Base-by-base conservation (phyloP, 1,140 invertebrate genomes). In the Apocrypta bakeri region DNA sequence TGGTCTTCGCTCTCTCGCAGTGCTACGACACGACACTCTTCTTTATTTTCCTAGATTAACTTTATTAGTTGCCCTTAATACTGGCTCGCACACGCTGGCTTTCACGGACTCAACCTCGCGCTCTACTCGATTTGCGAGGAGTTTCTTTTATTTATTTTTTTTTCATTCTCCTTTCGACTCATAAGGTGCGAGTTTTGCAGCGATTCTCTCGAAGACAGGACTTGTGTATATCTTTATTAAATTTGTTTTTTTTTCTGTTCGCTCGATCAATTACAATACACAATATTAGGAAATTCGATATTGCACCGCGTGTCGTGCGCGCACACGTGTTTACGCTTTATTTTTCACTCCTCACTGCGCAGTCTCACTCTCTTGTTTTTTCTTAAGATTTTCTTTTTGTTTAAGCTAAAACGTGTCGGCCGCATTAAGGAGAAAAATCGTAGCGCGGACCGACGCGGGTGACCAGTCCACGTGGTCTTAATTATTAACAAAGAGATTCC, bases 401-500 rank as follows among this genome's bases (percentile, higher is more conserved):
- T 81, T 79, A 81, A 37, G 61, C 73, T 80, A 80, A 42, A 71
- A 71, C 72, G 69, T 80, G 61, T 83, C 71, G 71, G 76, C 72
- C 77, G 72, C 82, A 29, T 74, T 83, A 79, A 83, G 81, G 76
- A 83, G 40, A 75, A 84, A 64, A 76, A 73, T 72, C 33, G 29
- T 83, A 71, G 74, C 78, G 66, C 37, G 17, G 48, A 33, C 24
- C 42, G 21, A 31, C 56, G 71, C 73, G 82, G 85, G 76, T 86
- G 85, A 87, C 86, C 86, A 86, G 78, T 87, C 81, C 84, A 79
- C 86, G 85, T 75, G 85, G 68, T 27, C 42, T 77, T 87, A 86
- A 85, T 87, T 88, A 89, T 92, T 87, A 90, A 91, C 89, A 91
- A 90, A 92, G 90, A 90, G 88, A 90, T 91, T 92, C 87, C 90